Evolutionary conservation across 2,797 vertebrate genomes (phyloP).

Genomic region (Cryptoblepharus egeriae): DNA sequence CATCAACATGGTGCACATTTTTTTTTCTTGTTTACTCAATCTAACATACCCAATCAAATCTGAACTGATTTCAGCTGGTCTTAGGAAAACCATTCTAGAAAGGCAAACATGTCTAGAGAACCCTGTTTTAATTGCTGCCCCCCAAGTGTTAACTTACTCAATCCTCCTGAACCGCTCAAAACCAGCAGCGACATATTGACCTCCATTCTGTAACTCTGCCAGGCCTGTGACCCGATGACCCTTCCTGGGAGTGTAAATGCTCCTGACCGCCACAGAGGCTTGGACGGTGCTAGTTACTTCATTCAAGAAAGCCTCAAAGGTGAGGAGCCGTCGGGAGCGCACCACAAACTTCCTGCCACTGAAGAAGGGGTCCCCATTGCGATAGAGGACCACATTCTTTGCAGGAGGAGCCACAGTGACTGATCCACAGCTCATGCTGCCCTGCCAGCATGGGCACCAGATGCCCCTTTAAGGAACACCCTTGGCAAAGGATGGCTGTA

Average conservation of each 20-base stretch:
- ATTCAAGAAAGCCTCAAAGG: conserved; percentile 86
- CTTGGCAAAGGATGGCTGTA: accelerated
- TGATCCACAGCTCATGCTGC: conserved; percentile 42
- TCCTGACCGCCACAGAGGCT: conserved; percentile 84
- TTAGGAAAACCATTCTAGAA: too few species aligned
- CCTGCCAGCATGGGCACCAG: accelerated
- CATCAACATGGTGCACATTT: too few species aligned
- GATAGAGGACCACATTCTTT: conserved; percentile 87
- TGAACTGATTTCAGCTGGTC: too few species aligned
- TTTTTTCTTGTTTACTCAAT: too few species aligned
- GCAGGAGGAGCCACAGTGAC: conserved; percentile 76
- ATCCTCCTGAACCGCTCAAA: conserved; percentile 88
- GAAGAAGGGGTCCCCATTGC: conserved; percentile 90
- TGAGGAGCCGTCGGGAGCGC: conserved; percentile 83
- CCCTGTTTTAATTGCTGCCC: too few species aligned
- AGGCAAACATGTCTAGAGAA: too few species aligned
- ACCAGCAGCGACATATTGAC: conserved; percentile 90
- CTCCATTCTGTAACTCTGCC: conserved; percentile 81
- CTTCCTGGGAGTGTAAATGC: conserved; percentile 84
- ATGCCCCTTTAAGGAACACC: accelerated
- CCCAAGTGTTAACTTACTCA: conserved; percentile 81
- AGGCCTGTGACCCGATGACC: conserved; percentile 82
- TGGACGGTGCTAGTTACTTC: conserved; percentile 86
- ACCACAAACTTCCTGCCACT: conserved; percentile 85
- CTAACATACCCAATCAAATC: too few species aligned